These are phyloP conservation scores for Columba livia DNA, from an alignment of 2,113 vertebrate species.

Conservation along the genomic window DNA sequence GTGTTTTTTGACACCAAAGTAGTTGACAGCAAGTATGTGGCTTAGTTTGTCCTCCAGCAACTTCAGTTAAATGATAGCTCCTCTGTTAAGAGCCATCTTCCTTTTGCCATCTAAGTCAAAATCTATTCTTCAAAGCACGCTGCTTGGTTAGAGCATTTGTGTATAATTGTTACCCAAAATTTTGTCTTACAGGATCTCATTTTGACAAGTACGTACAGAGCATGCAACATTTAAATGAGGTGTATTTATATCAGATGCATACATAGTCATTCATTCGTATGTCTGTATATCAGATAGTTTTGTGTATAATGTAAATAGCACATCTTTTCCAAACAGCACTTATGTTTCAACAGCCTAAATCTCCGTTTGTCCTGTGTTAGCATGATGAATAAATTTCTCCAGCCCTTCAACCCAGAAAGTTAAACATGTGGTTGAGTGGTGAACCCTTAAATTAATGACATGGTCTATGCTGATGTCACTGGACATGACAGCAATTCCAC, in stretches of 20 bases:
- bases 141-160: not conserved
- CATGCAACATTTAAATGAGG: not conserved
- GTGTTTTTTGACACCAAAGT: not conserved
- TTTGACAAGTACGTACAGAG: not conserved
- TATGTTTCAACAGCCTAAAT: not conserved
- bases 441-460: not conserved
- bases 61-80: not conserved
- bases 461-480: not conserved
- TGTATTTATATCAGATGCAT: not conserved
- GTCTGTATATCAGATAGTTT: not conserved
- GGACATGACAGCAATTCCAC: not conserved
- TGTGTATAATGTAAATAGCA: not conserved
- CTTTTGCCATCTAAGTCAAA: not conserved
- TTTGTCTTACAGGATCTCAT: not conserved
- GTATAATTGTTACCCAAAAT: rapidly evolving
- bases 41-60: not conserved
- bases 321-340: not conserved
- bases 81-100: not conserved
- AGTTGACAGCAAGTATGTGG: not conserved
- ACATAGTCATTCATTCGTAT: not conserved
- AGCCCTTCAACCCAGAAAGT: not conserved
- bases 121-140: not conserved
- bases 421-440: not conserved
- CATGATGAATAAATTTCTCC: not conserved
- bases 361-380: not conserved